Base-by-base conservation (phyloP, 1,140 invertebrate genomes). In the Eriosoma lanigerum region DNA sequence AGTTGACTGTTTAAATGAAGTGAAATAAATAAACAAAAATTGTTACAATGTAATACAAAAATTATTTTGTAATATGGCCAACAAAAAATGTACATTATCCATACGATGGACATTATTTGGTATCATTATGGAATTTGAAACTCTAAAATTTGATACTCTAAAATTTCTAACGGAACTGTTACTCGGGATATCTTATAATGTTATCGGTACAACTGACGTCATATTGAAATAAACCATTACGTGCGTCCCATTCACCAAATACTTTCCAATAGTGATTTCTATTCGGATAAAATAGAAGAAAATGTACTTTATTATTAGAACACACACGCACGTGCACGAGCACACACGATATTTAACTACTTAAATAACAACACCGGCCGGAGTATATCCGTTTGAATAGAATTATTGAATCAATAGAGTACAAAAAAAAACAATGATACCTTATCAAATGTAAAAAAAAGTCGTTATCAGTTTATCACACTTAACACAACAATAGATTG, bases 201-300 rank as follows among this genome's bases (percentile, higher is more conserved):
- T 62, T 44, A 64, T 64, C 26, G 26, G 1, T 21, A 9, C 38
- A 19, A 38, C 32, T 64, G 29, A 64, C 60, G 29, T 68, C 64
- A 68, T 48, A 48, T 24, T 15, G 52, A 54, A 48, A 6, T 48
- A 1, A 48, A 15, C 46, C 19, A n/a, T 54, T n/a, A 54, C 21
- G n/a, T 4, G 17, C 19, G 19, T 66, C n/a, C 10, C 0, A n/a
- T 68, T 48, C 44, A 6, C 12, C 44, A 26, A 68, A 68, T 68
- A 48, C 64, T 68, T 68, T 68, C 38, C 64, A 68, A 46, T 46
- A 46, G 13, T 68, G 38, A 68, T 68, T 68, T 68, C 64, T 17
- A 68, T 68, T 68, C 44, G 21, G 21, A 48, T 68, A 24, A 68
- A 68, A 68, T 68, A 17, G n/a, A 48, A 48, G 29, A 48, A 66